Percentiles rank a stretch among this genome's conserved stretches.
Conservation (phyloP, 2,113 vertebrate species). For the Gracilinanus agilis region DNA sequence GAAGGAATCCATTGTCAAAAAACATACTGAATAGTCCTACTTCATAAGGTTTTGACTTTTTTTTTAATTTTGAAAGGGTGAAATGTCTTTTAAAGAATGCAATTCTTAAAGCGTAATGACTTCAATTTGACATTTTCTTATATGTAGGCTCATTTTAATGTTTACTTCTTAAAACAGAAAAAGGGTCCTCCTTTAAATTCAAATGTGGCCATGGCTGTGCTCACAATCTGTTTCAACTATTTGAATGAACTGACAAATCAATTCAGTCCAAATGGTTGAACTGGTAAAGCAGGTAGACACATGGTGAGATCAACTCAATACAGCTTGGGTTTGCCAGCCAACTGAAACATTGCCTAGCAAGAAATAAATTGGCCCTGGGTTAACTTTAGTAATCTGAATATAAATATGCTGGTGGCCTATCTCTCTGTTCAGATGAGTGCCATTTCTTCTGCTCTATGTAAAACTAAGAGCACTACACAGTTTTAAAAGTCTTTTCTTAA, state of each 20-base stretch:
- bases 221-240: background rate
- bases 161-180: background rate
- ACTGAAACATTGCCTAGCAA: conserved; percentile 50
- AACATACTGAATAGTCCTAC: background rate
- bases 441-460: conserved; percentile 60
- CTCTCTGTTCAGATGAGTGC: conserved; percentile 64
- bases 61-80: conserved; percentile 3
- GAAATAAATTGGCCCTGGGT: conserved; percentile 45
- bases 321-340: conserved; percentile 46
- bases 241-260: conserved; percentile 22
- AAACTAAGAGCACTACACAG: conserved; percentile 56
- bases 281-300: background rate
- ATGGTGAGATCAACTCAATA: conserved; percentile 10
- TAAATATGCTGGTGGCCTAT: conserved; percentile 56
- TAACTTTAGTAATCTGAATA: conserved; percentile 56
- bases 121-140: conserved; percentile 2
- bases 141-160: background rate
- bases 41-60: conserved; percentile 18
- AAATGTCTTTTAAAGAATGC: background rate
- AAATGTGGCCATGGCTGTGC: background rate
- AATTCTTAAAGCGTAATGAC: background rate
- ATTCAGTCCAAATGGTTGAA: conserved; percentile 4
- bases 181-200: background rate
- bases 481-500: conserved; percentile 64
- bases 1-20: background rate